Conservation (phyloP, 2,888 invertebrate genomes). For the Pediacus dermestoides region DNA sequence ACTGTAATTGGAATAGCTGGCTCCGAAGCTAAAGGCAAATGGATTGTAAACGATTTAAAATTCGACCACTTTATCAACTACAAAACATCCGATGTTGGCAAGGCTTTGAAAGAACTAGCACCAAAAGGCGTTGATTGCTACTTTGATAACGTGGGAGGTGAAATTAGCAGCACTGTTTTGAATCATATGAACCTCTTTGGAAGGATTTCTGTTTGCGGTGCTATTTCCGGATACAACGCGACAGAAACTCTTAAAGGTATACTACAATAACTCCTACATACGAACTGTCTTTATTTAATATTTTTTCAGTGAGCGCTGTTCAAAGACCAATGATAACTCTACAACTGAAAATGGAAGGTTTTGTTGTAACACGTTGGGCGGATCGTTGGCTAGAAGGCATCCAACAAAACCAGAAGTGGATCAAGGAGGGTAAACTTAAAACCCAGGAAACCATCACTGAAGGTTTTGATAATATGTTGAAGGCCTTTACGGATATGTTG, state of each 20-base stretch:
- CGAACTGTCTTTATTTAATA: too few species aligned
- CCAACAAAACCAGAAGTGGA: slow-evolving; percentile 59
- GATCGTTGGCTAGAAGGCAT: slow-evolving; percentile 63
- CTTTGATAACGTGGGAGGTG: slow-evolving; percentile 77
- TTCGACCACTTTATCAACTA: slow-evolving; percentile 72
- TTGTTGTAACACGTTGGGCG: slow-evolving; percentile 29
- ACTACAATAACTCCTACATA: too few species aligned
- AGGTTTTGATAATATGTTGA: slow-evolving; percentile 55
- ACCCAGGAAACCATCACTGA: slow-evolving; percentile 64
- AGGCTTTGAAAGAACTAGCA: slow-evolving; percentile 58
- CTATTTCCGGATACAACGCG: slow-evolving; percentile 66
- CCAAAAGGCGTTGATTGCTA: slow-evolving; percentile 73
- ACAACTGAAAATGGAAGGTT: slow-evolving; percentile 37
- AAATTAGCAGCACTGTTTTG: slow-evolving; percentile 62
- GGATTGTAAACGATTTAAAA: slow-evolving; percentile 60
- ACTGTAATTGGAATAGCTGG: slow-evolving; percentile 70
- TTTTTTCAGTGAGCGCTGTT: slow-evolving; percentile 25
- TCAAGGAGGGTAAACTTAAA: slow-evolving; percentile 65
- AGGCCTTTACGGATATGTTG: slow-evolving; percentile 34
- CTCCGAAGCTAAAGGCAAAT: slow-evolving; percentile 65
- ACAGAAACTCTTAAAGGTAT: too few species aligned
- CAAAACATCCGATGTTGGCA: slow-evolving; percentile 57
- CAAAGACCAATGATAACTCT: slow-evolving; percentile 26
- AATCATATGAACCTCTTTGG: slow-evolving; percentile 64
- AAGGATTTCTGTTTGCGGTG: slow-evolving; percentile 66